Percentiles rank a stretch among this genome's conserved stretches.
Conservation (phyloP, 2,797 vertebrate species). For the Aldrovandia affinis region DNA sequence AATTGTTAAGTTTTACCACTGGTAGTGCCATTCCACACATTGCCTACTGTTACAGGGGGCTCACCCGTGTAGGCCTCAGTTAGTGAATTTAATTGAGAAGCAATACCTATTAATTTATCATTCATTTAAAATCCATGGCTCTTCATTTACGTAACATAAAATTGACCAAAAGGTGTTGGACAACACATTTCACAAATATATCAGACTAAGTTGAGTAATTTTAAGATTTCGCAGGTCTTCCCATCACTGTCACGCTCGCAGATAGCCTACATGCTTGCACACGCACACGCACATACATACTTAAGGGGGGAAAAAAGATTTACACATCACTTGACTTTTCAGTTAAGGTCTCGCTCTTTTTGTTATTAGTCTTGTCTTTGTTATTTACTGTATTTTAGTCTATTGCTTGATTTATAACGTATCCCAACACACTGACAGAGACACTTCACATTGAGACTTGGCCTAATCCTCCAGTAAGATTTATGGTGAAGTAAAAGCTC, state of each 20-base stretch:
- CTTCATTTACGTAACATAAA: background rate
- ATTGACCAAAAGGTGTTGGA: background rate
- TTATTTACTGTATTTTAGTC: background rate
- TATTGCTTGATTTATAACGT: too few relatives aligned
- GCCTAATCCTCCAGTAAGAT: background rate
- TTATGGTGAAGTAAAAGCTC: background rate
- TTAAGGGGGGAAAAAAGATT: background rate
- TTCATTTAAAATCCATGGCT: background rate
- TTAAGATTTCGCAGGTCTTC: background rate
- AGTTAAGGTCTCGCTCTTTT: background rate
- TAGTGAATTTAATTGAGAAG: background rate
- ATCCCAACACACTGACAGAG: background rate
- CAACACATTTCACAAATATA: slow-evolving; percentile 2
- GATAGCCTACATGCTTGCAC: background rate
- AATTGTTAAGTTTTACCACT: too few relatives aligned
- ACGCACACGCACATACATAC: background rate
- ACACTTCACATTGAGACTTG: background rate
- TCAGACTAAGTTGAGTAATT: background rate
- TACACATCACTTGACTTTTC: background rate
- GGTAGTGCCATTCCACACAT: background rate
- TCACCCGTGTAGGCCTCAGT: background rate
- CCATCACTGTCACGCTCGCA: background rate
- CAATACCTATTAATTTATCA: background rate
- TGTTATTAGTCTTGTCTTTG: background rate
- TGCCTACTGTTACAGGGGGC: background rate